Conservation (phyloP, 2,797 vertebrate genomes). For the Darevskia nairensis region DNA sequence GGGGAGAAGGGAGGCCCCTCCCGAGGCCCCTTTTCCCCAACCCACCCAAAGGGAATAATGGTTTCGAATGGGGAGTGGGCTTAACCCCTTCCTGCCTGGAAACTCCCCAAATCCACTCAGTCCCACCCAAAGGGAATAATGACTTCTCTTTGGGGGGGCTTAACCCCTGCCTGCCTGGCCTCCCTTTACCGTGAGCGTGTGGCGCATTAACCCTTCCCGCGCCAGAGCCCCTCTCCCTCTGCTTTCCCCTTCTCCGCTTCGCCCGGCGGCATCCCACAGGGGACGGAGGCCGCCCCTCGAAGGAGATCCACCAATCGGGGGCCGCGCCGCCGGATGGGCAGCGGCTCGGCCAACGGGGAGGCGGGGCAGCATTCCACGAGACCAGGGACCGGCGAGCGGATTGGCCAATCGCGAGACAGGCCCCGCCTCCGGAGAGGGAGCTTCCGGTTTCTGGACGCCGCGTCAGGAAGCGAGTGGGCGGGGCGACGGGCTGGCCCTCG, state of each 20-base stretch:
- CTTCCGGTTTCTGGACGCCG: background rate
- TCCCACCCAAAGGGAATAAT: no score
- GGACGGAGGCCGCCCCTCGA: background rate
- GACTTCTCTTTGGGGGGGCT: no score
- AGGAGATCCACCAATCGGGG: background rate
- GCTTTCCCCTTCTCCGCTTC: background rate
- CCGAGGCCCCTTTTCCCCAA: no score
- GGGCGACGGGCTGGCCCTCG: fast-evolving
- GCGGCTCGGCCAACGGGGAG: background rate
- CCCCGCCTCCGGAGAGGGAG: fast-evolving
- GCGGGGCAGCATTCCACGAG: fast-evolving
- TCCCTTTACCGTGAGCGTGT: background rate
- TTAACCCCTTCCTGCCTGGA: no score
- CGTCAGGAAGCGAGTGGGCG: background rate
- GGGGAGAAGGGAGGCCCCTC: no score
- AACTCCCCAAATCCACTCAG: no score
- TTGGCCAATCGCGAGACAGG: fast-evolving
- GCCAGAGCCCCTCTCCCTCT: background rate
- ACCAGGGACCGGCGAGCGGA: fast-evolving
- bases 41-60: no score
- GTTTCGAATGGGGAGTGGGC: no score
- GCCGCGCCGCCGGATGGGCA: fast-evolving
- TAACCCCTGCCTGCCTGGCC: background rate
- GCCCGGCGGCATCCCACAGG: background rate
- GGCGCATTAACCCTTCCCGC: no score